Evolutionary conservation across 2,797 vertebrate genomes (phyloP).

Genomic region (Crenichthys baileyi): DNA sequence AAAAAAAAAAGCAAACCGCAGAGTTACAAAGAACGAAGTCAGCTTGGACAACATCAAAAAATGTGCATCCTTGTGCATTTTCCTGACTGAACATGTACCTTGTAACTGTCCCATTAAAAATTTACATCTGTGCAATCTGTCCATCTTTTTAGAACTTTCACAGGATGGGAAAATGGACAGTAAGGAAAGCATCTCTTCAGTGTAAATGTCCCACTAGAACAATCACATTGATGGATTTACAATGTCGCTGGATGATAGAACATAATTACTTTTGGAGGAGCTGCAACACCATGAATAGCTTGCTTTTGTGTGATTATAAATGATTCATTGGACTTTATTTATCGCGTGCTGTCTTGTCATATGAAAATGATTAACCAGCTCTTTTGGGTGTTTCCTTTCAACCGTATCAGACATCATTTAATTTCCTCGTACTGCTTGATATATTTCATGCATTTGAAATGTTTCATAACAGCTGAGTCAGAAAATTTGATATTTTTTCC

Average conservation of each 20-base stretch:
- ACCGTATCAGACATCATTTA: slow-evolving; percentile 68
- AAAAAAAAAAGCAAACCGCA: not conserved
- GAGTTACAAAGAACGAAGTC: not conserved
- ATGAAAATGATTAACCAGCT: slow-evolving; percentile 73
- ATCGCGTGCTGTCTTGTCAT: slow-evolving; percentile 64
- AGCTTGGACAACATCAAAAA: not conserved
- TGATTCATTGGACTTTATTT: slow-evolving; percentile 71
- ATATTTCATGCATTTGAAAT: slow-evolving; percentile 48
- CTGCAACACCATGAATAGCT: slow-evolving; percentile 44
- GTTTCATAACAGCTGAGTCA: slow-evolving; percentile 51
- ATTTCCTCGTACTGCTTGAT: slow-evolving; percentile 63
- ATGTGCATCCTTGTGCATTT: not conserved
- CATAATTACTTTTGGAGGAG: slow-evolving; percentile 64
- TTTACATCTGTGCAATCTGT: slow-evolving; percentile 28
- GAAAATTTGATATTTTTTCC: slow-evolving; percentile 22
- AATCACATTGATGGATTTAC: slow-evolving; percentile 68
- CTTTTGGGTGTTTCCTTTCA: slow-evolving; percentile 65
- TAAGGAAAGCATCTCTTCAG: slow-evolving; percentile 54
- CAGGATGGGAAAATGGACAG: slow-evolving; percentile 42
- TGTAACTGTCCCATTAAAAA: slow-evolving; percentile 22
- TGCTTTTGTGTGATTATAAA: slow-evolving; percentile 67
- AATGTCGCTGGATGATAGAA: slow-evolving; percentile 63
- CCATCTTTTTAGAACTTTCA: slow-evolving; percentile 43
- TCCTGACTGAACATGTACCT: not conserved
- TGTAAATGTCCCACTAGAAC: slow-evolving; percentile 57